Evolutionary conservation across 2,113 vertebrate genomes (phyloP), one percentile per base, ranked within the genome.

Genomic region (Oreocharis arfaki): DNA sequence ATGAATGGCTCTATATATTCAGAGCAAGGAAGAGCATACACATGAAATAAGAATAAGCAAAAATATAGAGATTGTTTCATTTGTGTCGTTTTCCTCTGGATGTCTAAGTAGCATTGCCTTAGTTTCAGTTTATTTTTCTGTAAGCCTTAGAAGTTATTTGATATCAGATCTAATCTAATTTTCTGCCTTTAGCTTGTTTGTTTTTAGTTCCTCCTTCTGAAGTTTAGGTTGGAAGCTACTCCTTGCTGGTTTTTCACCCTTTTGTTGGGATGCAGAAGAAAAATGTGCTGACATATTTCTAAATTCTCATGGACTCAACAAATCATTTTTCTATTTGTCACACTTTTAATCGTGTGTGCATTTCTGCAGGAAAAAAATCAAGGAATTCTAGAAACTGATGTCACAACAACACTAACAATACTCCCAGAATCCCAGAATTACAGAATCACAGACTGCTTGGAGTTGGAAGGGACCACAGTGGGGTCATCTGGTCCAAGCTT

Each of bases 71-170:
- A 49, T 69, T 79, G 30, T 96, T 79, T 89, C 59, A 77, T 61
- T 67, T 60, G 2, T 89, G 52, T 91, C 49, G 41, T 92, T 96
- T 96, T 96, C 77, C 59, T 94, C 69, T 90, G 74, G 57, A 78
- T 93, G 74, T 94, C 89, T 94, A 82, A 91, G 35, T 87, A 83
- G 65, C 11, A 5, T 89, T 92, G 68, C 67, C 59, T 89, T 96
- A 65, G 70, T 75, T 92, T 86, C 68, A 55, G 15, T 90, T 94
- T 97, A 82, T 90, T 92, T 94, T 90, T 92, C 52, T 68, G n/a
- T 83, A 85, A 85, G 30, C 16, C 41, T 93, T 92, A 93, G 55
- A 83, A 95, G 73, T 75, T 87, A 60, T 67, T 93, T 73, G 30
- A 16, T 90, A 77, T 81, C 59, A 76, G 46, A 88, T 68, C 42